A percentile compares a stretch with the other conserved stretches of the same genome.
Conservation (phyloP, 2,797 vertebrate species). For the Pitangus sulphuratus region DNA sequence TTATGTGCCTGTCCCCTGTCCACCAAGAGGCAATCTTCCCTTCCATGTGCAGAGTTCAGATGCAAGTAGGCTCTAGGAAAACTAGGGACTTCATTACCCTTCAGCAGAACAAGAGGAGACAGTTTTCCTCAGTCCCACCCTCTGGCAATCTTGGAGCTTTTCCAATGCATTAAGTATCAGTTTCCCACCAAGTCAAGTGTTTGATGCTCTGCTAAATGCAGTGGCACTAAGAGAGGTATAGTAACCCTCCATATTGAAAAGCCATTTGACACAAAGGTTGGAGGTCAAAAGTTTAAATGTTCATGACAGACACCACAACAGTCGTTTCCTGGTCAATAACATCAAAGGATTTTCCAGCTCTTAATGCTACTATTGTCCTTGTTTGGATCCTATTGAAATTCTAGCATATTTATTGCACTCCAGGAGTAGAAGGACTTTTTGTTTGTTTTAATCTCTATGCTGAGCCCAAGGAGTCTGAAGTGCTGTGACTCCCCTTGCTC, state of each 20-base stretch:
- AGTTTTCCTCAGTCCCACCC: neutral
- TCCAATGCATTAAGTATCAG: neutral
- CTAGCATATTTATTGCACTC: constrained; percentile 70
- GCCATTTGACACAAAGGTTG: constrained; percentile 72
- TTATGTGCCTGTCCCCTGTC: neutral
- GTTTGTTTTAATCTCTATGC: constrained; percentile 60
- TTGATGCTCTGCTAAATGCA: constrained; percentile 21
- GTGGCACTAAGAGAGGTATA: constrained; percentile 24
- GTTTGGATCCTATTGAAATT: constrained; percentile 73
- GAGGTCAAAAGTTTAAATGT: constrained; percentile 80
- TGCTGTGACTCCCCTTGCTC: neutral
- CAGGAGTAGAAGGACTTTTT: constrained; percentile 43
- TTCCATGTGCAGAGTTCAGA: neutral
- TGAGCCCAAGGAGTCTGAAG: neutral
- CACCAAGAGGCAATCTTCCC: rapidly evolving
- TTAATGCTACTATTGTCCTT: constrained; percentile 68
- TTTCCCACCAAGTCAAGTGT: constrained; percentile 43
- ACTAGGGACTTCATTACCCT: neutral
- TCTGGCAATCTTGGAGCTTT: neutral
- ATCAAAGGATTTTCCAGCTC: constrained; percentile 72
- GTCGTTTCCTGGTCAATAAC: constrained; percentile 68
- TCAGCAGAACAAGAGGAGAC: neutral
- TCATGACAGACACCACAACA: constrained; percentile 69
- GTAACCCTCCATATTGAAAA: constrained; percentile 68
- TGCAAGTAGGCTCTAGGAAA: neutral